Conservation (phyloP, 2,888 invertebrate species). For the Mythimna ferrago region DNA sequence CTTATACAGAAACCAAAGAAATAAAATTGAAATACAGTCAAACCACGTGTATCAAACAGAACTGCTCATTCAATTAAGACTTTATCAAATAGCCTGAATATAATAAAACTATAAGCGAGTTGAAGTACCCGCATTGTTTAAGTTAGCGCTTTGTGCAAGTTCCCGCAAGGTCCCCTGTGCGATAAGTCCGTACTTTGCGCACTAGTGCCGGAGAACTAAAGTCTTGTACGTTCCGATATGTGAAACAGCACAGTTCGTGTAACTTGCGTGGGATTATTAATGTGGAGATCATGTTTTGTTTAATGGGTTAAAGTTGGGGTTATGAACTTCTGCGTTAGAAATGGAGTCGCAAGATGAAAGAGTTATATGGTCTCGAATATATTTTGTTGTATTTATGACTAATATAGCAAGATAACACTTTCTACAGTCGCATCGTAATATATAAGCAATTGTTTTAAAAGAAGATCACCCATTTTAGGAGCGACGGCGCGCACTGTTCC, state of each 20-base stretch:
- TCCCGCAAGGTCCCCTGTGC: conserved; percentile 27
- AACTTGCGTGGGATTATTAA: conserved; percentile 44
- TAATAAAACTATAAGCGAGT: conserved; percentile 57
- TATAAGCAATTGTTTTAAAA: too few relatives aligned
- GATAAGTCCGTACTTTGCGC: conserved; percentile 33
- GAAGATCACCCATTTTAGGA: too few relatives aligned
- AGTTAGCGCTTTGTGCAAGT: conserved; percentile 61
- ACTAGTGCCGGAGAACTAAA: conserved; percentile 24
- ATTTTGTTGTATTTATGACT: background rate
- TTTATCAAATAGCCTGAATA: conserved; percentile 37
- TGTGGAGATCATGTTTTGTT: conserved; percentile 41
- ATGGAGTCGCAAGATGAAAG: background rate
- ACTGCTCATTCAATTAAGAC: conserved; percentile 17
- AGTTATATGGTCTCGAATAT: background rate
- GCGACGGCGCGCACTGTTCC: too few relatives aligned
- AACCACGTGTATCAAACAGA: conserved; percentile 17
- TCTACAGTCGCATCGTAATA: background rate
- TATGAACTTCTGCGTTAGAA: background rate
- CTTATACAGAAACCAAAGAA: conserved; percentile 6
- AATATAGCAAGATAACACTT: background rate
- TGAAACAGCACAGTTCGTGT: conserved; percentile 33
- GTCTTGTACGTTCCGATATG: conserved; percentile 19
- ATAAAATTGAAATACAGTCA: background rate
- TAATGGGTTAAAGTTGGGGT: conserved; percentile 1
- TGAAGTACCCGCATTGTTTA: conserved; percentile 56